Evolutionary conservation across 2,113 vertebrate species (phyloP), one percentile per base, ranked within the genome.

Genomic region (Turdus rufiventris): DNA sequence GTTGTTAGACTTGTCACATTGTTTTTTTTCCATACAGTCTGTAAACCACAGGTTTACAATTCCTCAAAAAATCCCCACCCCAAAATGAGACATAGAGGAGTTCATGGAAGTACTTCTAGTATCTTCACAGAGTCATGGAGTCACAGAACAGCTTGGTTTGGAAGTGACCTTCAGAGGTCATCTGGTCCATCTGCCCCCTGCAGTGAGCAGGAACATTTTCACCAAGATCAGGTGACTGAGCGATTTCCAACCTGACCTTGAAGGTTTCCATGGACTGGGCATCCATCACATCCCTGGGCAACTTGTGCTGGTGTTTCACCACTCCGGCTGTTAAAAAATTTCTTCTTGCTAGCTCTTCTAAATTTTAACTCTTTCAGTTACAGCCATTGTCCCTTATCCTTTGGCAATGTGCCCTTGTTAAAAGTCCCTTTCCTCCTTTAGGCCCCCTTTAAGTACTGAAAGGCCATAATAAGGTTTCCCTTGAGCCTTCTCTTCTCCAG

Each of bases 261-360:
- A 50, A 20, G 28, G 20, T 31, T 71, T 71, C 26, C n/a, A 29
- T 31, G 26, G 29, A 31, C 9, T 0, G 0, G 7, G 5, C 33
- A 60, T 17, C 10, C 3, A 18, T 24, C 24, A 53, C 2, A 23
- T 47, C 19, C 25, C n/a, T 20, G 23, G 16, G 6, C 8, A 67
- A 53, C 24, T 25, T 47, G 18, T 45, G 24, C 33, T 45, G 31
- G 9, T 34, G 9, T 40, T 53, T 15, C 28, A 54, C 9, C 29
- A 15, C 14, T 34, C 29, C 34, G 2, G 9, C 14, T 54, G n/a
- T 61, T 21, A 25, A 60, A 72, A 66, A 33, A 15, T 12, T 47
- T 75, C 24, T 15, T 60, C 10, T 67, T 56, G 54, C 9, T 21
- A 60, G n/a, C 38, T 25, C 9, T 38, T 61, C 11, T 40, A 26